Evolutionary conservation across 2,888 invertebrate genomes (phyloP).

Genomic region (Quadroppia sp.): DNA sequence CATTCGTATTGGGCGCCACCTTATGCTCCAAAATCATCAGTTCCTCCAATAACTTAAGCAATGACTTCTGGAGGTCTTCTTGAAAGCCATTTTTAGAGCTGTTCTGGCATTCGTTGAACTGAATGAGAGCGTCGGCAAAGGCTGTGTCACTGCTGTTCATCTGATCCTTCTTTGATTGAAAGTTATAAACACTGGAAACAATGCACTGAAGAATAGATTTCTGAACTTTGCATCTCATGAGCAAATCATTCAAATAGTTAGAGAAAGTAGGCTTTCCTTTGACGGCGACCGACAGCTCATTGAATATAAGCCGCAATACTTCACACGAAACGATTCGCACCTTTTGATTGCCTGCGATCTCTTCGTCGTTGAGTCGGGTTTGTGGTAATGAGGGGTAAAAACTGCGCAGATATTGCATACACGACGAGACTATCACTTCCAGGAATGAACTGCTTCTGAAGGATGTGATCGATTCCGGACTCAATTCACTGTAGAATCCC

Average conservation of each 20-base stretch:
- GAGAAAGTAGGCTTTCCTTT: constrained; percentile 72
- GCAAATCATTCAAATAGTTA: constrained; percentile 58
- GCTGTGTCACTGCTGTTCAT: constrained; percentile 34
- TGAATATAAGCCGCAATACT: constrained; percentile 62
- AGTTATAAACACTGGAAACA: constrained; percentile 65
- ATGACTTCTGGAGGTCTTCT: constrained; percentile 44
- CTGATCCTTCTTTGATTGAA: constrained; percentile 42
- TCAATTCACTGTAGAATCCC: constrained; percentile 54
- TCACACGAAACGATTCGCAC: constrained; percentile 72
- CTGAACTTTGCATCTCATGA: constrained; percentile 74
- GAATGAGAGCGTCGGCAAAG: constrained; percentile 41
- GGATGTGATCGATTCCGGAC: constrained; percentile 47
- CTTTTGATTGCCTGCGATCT: constrained; percentile 68
- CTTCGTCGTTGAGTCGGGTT: constrained; percentile 61
- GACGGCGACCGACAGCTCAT: constrained; percentile 68
- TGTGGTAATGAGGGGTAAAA: constrained; percentile 70
- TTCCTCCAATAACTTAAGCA: constrained; percentile 43
- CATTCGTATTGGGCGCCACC: constrained; percentile 24
- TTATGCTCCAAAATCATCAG: constrained; percentile 44
- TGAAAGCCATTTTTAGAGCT: constrained; percentile 36
- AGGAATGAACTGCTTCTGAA: constrained; percentile 70
- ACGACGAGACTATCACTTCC: constrained; percentile 67
- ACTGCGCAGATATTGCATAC: constrained; percentile 73
- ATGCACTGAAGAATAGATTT: constrained; percentile 75
- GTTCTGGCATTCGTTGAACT: constrained; percentile 43